phyloP scores from a whole-genome alignment of 2,113 vertebrate species.

The Xerus inauris region DNA sequence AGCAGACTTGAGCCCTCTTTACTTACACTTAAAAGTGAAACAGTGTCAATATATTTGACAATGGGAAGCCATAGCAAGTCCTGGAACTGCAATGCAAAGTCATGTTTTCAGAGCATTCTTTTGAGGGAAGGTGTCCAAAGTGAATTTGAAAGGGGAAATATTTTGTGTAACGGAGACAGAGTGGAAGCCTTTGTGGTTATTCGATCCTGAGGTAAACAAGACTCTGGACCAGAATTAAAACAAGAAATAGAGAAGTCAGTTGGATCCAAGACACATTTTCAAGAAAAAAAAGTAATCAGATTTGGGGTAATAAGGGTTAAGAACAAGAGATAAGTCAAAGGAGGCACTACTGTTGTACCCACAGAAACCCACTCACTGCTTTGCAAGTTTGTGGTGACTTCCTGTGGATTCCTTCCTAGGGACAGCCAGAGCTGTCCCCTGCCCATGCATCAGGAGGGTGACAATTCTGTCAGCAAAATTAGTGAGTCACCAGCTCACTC shows the following conservation, averaged over 20 bases:
- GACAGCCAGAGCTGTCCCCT: not conserved
- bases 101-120: not conserved
- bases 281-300: not conserved
- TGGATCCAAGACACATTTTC: not conserved
- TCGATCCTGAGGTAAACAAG: not conserved
- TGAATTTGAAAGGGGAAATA: not conserved
- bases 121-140: not conserved
- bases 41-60: not conserved
- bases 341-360: rapidly evolving
- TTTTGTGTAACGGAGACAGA: not conserved
- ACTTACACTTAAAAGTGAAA: not conserved
- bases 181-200: not conserved
- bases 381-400: not conserved
- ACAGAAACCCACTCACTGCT: not conserved
- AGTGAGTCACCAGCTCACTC: not conserved
- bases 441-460: not conserved
- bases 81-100: not conserved
- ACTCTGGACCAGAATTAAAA: not conserved
- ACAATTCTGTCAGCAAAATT: not conserved
- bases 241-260: not conserved
- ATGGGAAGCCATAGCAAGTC: not conserved
- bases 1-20: not conserved
- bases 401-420: not conserved
- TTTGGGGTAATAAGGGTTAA: not conserved
- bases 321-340: not conserved